phyloP scores from a whole-genome alignment of 1,140 invertebrate species.

The Zaprionus nigranus region DNA sequence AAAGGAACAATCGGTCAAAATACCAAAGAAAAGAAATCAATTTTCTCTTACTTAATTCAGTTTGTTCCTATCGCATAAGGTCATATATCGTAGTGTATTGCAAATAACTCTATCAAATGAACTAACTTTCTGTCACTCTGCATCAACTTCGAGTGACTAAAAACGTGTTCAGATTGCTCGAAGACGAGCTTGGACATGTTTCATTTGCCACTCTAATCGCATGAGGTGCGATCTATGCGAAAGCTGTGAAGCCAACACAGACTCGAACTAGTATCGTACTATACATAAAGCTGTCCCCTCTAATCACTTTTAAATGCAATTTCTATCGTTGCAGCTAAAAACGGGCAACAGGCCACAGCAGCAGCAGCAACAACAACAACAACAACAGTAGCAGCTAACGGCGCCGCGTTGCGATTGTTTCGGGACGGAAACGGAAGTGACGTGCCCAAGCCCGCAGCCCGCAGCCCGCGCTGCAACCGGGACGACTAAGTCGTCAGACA shows the following conservation, averaged over 20 bases:
- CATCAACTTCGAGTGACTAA: neutral
- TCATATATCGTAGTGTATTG: no score
- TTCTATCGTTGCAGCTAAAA: conserved; percentile 22
- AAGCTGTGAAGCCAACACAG: neutral
- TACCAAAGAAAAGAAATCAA: neutral
- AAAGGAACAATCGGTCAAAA: no score
- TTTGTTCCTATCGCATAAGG: no score
- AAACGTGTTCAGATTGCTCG: neutral
- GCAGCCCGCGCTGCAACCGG: conserved; percentile 3
- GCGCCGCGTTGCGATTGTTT: conserved; percentile 26
- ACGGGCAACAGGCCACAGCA: conserved; percentile 34
- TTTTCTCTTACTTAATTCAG: neutral
- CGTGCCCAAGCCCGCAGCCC: conserved; percentile 17
- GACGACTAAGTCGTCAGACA: conserved; percentile 47
- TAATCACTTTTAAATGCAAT: conserved; percentile 22
- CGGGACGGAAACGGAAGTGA: conserved; percentile 70
- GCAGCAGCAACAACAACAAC: conserved; percentile 25
- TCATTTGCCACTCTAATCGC: neutral
- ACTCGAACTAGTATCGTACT: neutral
- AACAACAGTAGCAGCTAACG: conserved; percentile 14
- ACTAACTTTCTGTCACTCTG: neutral
- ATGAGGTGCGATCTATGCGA: neutral
- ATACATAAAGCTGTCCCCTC: neutral
- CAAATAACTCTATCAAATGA: neutral
- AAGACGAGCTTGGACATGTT: neutral